These are phyloP conservation scores for Sarcophaga subvicina DNA, from an alignment of 2,888 invertebrate genomes.

Conservation along the genomic window DNA sequence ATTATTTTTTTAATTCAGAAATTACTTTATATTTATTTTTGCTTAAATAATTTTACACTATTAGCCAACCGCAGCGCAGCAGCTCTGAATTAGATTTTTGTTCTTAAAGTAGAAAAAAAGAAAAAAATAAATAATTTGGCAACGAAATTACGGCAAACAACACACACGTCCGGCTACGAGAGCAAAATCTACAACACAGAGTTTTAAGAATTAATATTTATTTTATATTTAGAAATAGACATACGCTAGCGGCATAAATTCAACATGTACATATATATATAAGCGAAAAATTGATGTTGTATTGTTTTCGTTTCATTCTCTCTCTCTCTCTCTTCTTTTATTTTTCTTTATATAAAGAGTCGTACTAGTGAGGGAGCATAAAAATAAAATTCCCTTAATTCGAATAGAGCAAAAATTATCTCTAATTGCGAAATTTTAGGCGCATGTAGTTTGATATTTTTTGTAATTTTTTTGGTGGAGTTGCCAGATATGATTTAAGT, in stretches of 20 bases:
- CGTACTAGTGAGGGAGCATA: neutral
- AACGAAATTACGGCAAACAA: conserved; percentile 56
- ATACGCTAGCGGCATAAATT: conserved; percentile 55
- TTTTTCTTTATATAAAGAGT: conserved; percentile 23
- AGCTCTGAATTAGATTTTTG: conserved; percentile 66
- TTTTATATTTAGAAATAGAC: conserved; percentile 66
- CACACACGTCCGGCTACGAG: conserved; percentile 69
- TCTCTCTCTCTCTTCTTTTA: neutral
- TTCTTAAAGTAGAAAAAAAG: conserved; percentile 50
- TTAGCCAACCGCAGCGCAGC: conserved; percentile 72
- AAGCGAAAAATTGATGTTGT: conserved; percentile 19
- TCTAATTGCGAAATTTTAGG: neutral
- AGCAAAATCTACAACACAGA: conserved; percentile 72
- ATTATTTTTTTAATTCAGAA: neutral
- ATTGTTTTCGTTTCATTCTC: conserved; percentile 1
- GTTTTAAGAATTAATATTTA: conserved; percentile 20
- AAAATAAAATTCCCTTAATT: no score
- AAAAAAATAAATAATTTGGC: conserved; percentile 39
- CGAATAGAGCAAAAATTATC: neutral
- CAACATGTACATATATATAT: conserved; percentile 3
- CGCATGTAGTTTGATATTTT: conserved; percentile 7
- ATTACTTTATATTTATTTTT: conserved; percentile 57
- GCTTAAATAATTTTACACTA: conserved; percentile 59
- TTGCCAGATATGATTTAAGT: no score
- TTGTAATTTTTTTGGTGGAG: no score